Evolutionary conservation across 2,113 vertebrate genomes (phyloP).

Genomic region (Cromileptes altivelis): DNA sequence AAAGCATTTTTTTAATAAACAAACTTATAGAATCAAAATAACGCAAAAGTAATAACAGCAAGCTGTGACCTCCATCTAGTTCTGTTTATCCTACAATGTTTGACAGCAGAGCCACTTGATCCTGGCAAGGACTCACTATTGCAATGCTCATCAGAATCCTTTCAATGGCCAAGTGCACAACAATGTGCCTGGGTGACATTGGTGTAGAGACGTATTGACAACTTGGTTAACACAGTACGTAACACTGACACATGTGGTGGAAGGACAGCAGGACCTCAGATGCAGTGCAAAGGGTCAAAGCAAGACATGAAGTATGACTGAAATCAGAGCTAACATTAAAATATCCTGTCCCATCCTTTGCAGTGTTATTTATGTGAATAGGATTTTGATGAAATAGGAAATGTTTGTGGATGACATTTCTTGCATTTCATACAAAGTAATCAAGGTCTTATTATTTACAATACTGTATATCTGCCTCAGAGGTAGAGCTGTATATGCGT

Average conservation of each 20-base stretch:
- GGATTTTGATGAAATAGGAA: neutral
- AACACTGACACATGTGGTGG: slow-evolving; percentile 9
- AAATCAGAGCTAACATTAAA: neutral
- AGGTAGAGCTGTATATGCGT: neutral
- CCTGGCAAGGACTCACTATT: slow-evolving; percentile 38
- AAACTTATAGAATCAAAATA: neutral
- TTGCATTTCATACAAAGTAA: neutral
- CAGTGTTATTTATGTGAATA: neutral
- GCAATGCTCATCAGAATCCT: slow-evolving; percentile 46
- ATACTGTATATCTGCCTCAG: neutral
- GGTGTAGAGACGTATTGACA: slow-evolving; percentile 35
- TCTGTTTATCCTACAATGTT: neutral
- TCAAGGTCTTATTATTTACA: neutral
- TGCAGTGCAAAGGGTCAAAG: neutral
- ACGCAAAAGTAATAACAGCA: neutral
- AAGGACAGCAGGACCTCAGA: slow-evolving; percentile 16
- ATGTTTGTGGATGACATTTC: neutral
- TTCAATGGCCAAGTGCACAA: slow-evolving; percentile 25
- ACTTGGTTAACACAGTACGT: slow-evolving; percentile 33
- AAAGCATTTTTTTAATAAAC: slow-evolving; percentile 1
- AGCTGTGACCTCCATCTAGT: slow-evolving; percentile 21
- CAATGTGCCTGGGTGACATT: slow-evolving; percentile 37
- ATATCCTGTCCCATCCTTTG: neutral
- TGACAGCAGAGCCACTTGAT: slow-evolving; percentile 31
- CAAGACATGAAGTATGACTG: neutral